phyloP scores from a whole-genome alignment of 2,113 vertebrate genomes.

The Paramisgurnus dabryanus region DNA sequence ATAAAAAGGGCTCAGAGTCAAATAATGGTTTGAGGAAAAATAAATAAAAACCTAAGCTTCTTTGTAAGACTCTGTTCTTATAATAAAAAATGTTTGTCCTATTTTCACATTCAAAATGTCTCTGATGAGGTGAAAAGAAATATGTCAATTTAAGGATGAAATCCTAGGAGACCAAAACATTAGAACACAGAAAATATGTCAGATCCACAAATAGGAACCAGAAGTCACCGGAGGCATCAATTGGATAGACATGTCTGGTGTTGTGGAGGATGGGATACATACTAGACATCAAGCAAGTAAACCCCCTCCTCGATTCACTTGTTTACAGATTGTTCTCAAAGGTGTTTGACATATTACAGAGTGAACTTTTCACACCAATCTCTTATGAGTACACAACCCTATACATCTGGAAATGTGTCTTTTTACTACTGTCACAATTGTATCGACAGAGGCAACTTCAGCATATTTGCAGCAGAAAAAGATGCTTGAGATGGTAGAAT shows the following conservation, averaged over 20 bases:
- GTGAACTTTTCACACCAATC: not conserved
- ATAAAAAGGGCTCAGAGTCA: not conserved
- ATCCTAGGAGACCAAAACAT: constrained; percentile 52
- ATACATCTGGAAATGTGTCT: not conserved
- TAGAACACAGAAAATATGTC: constrained; percentile 55
- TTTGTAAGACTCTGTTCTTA: constrained; percentile 10
- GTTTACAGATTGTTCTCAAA: constrained; percentile 3
- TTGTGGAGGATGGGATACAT: not conserved
- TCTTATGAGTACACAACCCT: not conserved
- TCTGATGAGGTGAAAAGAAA: constrained; percentile 48
- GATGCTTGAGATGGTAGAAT: not conserved
- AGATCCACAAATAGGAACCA: constrained; percentile 60
- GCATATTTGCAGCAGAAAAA: not conserved
- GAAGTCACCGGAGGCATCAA: constrained; percentile 45
- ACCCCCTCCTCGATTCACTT: not conserved
- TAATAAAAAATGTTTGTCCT: constrained; percentile 47
- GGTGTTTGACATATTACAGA: not conserved
- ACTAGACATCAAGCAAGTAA: not conserved
- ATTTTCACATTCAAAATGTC: constrained; percentile 53
- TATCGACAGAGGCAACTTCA: too few relatives aligned
- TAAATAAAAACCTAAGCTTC: not conserved
- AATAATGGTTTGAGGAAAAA: constrained; percentile 23
- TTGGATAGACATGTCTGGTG: constrained; percentile 18
- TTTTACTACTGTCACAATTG: not conserved
- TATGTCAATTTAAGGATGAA: constrained; percentile 63